Conservation (phyloP, 2,888 invertebrate genomes). For the Dryobota labecula region DNA sequence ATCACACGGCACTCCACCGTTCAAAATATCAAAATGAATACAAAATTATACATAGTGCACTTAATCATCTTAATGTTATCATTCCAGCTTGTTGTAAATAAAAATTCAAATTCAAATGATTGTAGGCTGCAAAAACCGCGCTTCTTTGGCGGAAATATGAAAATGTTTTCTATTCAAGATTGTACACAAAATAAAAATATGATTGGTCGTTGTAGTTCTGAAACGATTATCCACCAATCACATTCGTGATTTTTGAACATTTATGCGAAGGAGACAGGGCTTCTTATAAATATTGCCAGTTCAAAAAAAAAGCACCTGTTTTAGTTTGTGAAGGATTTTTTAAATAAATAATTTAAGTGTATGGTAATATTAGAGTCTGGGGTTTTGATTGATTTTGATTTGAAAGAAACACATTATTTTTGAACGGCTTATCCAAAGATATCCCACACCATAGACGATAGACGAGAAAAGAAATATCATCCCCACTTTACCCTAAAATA, state of each 20-base stretch:
- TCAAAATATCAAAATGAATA: slow-evolving; percentile 20
- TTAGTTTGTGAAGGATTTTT: neutral
- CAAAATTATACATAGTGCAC: slow-evolving; percentile 17
- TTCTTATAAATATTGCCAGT: slow-evolving; percentile 34
- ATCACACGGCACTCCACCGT: slow-evolving; percentile 5
- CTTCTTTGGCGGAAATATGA: slow-evolving; percentile 78
- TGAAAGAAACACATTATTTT: too few species aligned
- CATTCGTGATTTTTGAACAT: neutral
- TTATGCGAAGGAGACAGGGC: neutral
- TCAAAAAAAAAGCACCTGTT: slow-evolving; percentile 19
- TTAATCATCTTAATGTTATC: neutral
- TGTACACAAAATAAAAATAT: slow-evolving; percentile 4
- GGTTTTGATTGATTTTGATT: too few species aligned
- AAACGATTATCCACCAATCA: slow-evolving; percentile 39
- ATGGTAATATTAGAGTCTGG: neutral
- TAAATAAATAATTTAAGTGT: neutral
- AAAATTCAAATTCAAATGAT: slow-evolving; percentile 74
- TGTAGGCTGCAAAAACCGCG: slow-evolving; percentile 74
- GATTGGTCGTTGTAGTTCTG: slow-evolving; percentile 39
- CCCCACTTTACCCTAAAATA: too few species aligned
- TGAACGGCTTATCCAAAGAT: too few species aligned
- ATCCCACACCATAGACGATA: too few species aligned
- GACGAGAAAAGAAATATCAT: too few species aligned
- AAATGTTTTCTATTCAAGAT: slow-evolving; percentile 35
- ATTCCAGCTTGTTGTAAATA: slow-evolving; percentile 39